Evolutionary conservation across 2,888 invertebrate species (phyloP).

Genomic region (Ptychoptera contaminata): DNA sequence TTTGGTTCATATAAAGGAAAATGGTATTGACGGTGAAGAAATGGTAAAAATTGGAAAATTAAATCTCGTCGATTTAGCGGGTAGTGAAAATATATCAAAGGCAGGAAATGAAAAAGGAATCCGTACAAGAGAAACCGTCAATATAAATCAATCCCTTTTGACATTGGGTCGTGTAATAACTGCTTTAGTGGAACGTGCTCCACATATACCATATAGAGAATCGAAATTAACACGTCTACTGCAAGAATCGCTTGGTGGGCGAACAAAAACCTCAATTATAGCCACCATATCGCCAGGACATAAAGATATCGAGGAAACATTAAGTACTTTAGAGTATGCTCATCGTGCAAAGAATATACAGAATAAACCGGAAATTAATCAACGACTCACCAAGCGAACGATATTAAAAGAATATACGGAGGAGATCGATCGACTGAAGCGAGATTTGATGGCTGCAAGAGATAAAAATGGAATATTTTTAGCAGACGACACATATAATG

Average conservation of each 20-base stretch:
- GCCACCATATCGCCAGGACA: conserved; percentile 88
- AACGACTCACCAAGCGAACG: conserved; percentile 68
- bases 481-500: conserved; percentile 67
- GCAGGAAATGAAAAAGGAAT: conserved; percentile 83
- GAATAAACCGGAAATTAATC: conserved; percentile 81
- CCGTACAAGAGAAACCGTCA: conserved; percentile 82
- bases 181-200: conserved; percentile 76
- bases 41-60: conserved; percentile 88
- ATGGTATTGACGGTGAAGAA: conserved; percentile 77
- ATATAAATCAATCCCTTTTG: conserved; percentile 87
- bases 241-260: conserved; percentile 91
- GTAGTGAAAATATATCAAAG: conserved; percentile 92
- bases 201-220: conserved; percentile 92
- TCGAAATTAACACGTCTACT: conserved; percentile 90
- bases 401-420: conserved; percentile 73
- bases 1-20: conserved; percentile 83
- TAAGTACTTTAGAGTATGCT: conserved; percentile 92
- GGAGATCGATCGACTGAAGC: conserved; percentile 75
- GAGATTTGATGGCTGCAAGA: conserved; percentile 73
- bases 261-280: conserved; percentile 94
- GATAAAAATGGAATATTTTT: conserved; percentile 79
- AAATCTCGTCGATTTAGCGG: conserved; percentile 95
- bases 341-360: conserved; percentile 87
- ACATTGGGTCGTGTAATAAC: conserved; percentile 93
- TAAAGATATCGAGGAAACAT: conserved; percentile 78